Evolutionary conservation across 2,797 vertebrate genomes (phyloP), one percentile per base, ranked within the genome.

Genomic region (Pelochelys cantorii): DNA sequence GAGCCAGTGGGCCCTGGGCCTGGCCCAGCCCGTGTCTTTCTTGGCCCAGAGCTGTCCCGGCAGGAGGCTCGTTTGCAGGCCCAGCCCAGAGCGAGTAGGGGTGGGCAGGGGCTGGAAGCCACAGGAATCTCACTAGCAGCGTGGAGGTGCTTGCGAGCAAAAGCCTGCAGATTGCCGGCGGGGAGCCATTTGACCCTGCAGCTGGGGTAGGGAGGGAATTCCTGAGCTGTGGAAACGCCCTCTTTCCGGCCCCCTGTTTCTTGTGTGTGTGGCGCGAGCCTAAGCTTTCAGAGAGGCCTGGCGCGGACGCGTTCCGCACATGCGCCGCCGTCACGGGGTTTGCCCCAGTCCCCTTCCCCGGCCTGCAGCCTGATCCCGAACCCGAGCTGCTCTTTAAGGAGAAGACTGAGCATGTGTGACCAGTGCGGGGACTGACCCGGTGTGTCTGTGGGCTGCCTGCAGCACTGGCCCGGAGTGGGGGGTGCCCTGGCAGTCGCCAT

Each of bases 1-100:
- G 94, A 31, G 42, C 22, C 31, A 9, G 37, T 34, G 1, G 0
- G 7, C 31, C 1, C 5, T n/a, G 42, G 10, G n/a, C 5, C 27
- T 2, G n/a, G 54, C 13, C 23, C 11, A 9, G n/a, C 27, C 7
- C 27, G 59, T 11, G 48, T 4, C 1, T 12, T 11, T 34, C 59
- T 37, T 15, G 71, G 57, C 53, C 37, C 29, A 52, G 52, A 37
- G 48, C n/a, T 5, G 15, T 12, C 5, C 27, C 17, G 18, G 7
- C n/a, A 29, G 27, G 54, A 11, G 37, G 11, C 20, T 18, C 2
- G 5, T 9, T 68, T n/a, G 7, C 8, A 65, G n/a, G n/a, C n/a
- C 65, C 17, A 3, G 65, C 65, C 18, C 22, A 37, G 65, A 22
- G 65, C 4, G 34, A 5, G n/a, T 34, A 34, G 65, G 65, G 20